Evolutionary conservation across 2,113 vertebrate genomes (phyloP).

Genomic region (Tetrax tetrax): DNA sequence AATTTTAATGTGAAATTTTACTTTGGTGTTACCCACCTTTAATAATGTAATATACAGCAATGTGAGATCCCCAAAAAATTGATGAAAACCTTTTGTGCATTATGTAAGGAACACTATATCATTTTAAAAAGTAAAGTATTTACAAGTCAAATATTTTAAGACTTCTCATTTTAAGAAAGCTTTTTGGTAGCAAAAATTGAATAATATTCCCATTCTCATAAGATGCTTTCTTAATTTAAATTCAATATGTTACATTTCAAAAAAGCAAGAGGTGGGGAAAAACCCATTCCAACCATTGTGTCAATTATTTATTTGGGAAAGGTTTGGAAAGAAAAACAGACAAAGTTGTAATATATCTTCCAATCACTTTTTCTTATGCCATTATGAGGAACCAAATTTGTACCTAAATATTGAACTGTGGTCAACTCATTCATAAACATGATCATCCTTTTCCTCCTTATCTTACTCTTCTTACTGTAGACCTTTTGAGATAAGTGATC

Average conservation of each 20-base stretch:
- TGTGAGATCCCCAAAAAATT: not conserved
- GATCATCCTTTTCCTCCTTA: not conserved
- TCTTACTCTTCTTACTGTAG: not conserved
- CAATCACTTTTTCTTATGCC: not conserved
- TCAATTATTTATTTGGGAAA: not conserved
- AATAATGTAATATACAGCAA: not conserved
- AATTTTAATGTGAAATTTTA: not conserved
- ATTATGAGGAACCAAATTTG: not conserved
- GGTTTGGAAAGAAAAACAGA: not conserved
- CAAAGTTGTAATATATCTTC: not conserved
- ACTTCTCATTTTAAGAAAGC: not conserved
- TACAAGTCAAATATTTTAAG: conserved; percentile 18
- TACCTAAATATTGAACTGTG: not conserved
- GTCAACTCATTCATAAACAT: not conserved
- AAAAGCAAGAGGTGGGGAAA: not conserved
- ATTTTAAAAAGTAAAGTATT: not conserved
- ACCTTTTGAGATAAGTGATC: not conserved
- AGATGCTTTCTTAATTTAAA: not conserved
- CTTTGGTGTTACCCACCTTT: not conserved
- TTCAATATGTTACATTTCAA: not conserved
- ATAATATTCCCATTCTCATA: not conserved
- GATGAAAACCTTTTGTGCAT: not conserved
- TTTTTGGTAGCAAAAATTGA: not conserved
- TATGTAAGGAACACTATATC: not conserved
- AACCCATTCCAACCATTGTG: not conserved